Percentiles rank a stretch among this genome's conserved stretches.
These are phyloP conservation scores for Hirundo rustica DNA, from an alignment of 2,797 vertebrate genomes.

Conservation along the genomic window DNA sequence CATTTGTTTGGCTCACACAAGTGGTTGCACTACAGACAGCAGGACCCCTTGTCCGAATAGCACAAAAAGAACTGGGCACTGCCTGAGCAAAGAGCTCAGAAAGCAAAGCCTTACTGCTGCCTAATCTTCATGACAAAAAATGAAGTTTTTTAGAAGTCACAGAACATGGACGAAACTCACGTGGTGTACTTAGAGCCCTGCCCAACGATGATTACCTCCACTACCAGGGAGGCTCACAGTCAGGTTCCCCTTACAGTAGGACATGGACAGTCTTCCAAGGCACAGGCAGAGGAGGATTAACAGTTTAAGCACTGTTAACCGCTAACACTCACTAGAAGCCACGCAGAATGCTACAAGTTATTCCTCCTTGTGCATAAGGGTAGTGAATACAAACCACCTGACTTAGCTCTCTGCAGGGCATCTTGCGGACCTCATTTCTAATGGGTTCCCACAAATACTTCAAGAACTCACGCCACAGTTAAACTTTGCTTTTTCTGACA, in stretches of 20 bases:
- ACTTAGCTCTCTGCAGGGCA: background rate
- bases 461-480: background rate
- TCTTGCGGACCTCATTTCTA: background rate
- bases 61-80: background rate
- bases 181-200: background rate
- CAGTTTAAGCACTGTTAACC: background rate
- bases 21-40: background rate
- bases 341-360: accelerated
- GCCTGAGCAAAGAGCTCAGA: background rate
- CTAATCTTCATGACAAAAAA: background rate
- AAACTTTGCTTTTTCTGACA: background rate
- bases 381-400: background rate
- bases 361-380: background rate
- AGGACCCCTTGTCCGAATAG: accelerated
- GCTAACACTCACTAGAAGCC: background rate
- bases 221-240: background rate
- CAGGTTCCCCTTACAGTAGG: background rate
- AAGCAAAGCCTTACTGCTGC: background rate
- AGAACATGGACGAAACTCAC: background rate
- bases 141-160: background rate
- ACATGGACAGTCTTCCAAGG: background rate
- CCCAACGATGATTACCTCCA: background rate
- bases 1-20: background rate
- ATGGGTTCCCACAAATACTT: background rate
- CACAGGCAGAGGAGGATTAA: background rate